These are phyloP conservation scores for Hemiprocne comata DNA, from an alignment of 2,113 vertebrate species.

Conservation along the genomic window DNA sequence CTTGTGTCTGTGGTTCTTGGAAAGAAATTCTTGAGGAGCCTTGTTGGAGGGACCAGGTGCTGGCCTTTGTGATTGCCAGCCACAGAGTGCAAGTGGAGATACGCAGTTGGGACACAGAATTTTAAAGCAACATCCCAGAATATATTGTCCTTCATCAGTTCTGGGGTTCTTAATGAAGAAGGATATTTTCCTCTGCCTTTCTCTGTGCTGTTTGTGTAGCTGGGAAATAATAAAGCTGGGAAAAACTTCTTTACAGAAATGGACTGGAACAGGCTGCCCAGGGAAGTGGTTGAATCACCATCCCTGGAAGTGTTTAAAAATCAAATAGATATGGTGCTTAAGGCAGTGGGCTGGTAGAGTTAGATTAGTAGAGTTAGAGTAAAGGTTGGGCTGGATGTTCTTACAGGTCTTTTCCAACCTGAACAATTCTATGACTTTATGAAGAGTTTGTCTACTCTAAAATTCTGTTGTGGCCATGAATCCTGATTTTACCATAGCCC, in stretches of 20 bases:
- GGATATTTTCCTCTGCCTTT: neutral
- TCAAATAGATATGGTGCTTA: too few relatives aligned
- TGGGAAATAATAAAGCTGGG: neutral
- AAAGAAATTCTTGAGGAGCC: neutral
- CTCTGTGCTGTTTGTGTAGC: neutral
- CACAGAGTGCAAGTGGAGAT: neutral
- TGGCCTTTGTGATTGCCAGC: neutral
- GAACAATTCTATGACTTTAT: too few relatives aligned
- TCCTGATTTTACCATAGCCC: neutral
- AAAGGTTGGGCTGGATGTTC: too few relatives aligned
- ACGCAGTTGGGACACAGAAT: fast-evolving
- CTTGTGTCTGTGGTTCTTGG: neutral
- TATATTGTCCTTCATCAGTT: fast-evolving
- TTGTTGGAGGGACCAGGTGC: neutral
- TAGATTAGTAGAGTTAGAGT: too few relatives aligned
- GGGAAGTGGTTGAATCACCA: too few relatives aligned
- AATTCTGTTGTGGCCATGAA: neutral
- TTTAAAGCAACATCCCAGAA: neutral
- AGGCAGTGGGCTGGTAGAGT: too few relatives aligned
- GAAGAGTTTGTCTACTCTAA: neutral
- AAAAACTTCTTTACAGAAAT: too few relatives aligned
- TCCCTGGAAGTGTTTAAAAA: too few relatives aligned
- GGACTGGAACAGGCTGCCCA: too few relatives aligned
- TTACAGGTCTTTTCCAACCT: too few relatives aligned
- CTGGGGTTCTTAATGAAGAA: neutral